Evolutionary conservation across 2,888 invertebrate genomes (phyloP), one percentile per base, ranked within the genome.

Genomic region (Alloscopus bannaensis): DNA sequence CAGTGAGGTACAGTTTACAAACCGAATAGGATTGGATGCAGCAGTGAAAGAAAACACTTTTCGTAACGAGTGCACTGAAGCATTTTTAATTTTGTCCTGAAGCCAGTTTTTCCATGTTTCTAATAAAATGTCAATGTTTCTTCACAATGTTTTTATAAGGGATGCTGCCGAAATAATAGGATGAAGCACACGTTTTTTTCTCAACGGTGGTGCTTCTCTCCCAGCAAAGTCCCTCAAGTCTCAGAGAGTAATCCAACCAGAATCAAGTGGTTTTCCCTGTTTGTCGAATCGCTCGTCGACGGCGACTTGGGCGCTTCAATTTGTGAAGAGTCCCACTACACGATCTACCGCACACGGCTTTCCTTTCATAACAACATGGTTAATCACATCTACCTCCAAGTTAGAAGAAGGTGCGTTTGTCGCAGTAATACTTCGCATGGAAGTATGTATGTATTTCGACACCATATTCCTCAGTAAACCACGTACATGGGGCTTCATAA

Each of bases 51-150:
- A 76, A 70, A 69, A 64, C 47, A 70, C 64, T 77, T 76, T 60
- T 45, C 55, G 77, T 64, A 70, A 70, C 64, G 60, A 77, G 77
- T 64, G 69, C 70, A 70, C 55, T 28, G 55, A 70, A 77, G 77
- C 77, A 77, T 77, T 77, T 76, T 77, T 77, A 77, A 77, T 77
- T 77, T 77, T 77, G 77, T 77, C 77, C 77, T 57, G 26, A 70
- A 77, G 77, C 77, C 50, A 57, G 62, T 70, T 69, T 70, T 77
- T 77, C 68, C 64, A 55, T 70, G 77, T 77, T 70, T 77, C 77
- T 77, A 70, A 77, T 76, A 76, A 70, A 77, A 77, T 77, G 77
- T 77, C 77, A 77, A 77, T 70, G 77, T 62, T 76, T 68, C 42
- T 55, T 40, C 45, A 40, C 29, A 3, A 22, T 68, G 68, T 69